phyloP scores from a whole-genome alignment of 2,888 invertebrate species.

The Petrolisthes cinctipes region DNA sequence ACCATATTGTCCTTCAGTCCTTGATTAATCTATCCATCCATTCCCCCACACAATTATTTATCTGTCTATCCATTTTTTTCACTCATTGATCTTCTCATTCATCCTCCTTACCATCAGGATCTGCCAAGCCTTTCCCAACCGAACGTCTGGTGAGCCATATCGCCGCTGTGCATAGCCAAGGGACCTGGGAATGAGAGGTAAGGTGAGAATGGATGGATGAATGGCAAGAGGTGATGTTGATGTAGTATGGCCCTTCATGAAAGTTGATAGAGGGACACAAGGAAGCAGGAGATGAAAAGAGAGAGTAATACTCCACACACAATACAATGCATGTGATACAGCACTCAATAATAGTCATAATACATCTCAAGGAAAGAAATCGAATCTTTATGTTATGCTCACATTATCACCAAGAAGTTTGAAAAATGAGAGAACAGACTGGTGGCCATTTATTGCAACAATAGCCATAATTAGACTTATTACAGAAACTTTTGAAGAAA shows the following conservation, averaged over 20 bases:
- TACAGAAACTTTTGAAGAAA: too few species aligned
- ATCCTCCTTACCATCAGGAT: neutral
- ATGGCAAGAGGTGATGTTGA: neutral
- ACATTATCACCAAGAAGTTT: too few species aligned
- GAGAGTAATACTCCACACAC: too few species aligned
- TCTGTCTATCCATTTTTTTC: constrained; percentile 2
- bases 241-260: too few species aligned
- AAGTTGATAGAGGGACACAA: neutral
- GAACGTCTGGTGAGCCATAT: neutral
- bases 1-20: too few species aligned
- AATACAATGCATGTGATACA: too few species aligned
- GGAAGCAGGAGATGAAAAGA: neutral
- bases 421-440: too few species aligned
- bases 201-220: neutral
- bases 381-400: too few species aligned
- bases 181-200: neutral
- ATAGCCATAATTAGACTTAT: too few species aligned
- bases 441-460: too few species aligned
- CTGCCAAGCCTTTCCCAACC: neutral
- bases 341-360: too few species aligned
- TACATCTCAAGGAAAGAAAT: too few species aligned
- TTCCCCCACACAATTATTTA: constrained; percentile 25
- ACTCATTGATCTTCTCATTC: neutral
- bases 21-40: constrained; percentile 4
- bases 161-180: neutral